These are phyloP conservation scores for Aphidius ervi DNA, from an alignment of 1,140 invertebrate species.

Conservation along the genomic window DNA sequence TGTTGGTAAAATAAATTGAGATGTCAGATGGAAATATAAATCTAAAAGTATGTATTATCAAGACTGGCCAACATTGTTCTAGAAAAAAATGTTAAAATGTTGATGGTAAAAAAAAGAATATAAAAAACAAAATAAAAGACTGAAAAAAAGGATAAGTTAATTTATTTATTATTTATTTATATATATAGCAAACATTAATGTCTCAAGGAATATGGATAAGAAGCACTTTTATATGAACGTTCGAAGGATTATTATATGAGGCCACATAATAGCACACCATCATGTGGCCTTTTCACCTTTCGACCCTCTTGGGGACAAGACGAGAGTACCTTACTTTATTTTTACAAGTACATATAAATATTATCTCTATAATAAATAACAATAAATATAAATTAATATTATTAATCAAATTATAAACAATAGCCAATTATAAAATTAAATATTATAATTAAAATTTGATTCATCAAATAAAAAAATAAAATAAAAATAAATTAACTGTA, in stretches of 20 bases:
- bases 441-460: no score
- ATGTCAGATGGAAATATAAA: no score
- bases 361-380: background rate
- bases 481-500: no score
- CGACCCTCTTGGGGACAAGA: slow-evolving; percentile 14
- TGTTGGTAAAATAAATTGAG: no score
- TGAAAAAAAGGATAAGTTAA: slow-evolving; percentile 14
- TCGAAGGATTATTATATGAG: slow-evolving; percentile 29
- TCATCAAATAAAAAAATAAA: no score
- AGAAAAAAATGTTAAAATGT: slow-evolving; percentile 1
- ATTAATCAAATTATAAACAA: no score
- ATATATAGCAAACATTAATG: slow-evolving; percentile 30
- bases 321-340: background rate
- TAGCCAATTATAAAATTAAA: no score
- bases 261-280: slow-evolving; percentile 32
- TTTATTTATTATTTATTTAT: slow-evolving; percentile 22
- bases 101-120: background rate
- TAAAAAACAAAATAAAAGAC: slow-evolving; percentile 14
- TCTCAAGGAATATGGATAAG: slow-evolving; percentile 28
- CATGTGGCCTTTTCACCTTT: slow-evolving; percentile 28
- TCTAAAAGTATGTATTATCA: no score
- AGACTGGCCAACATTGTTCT: background rate
- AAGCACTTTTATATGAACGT: slow-evolving; percentile 28
- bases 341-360: background rate
- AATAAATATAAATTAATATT: no score